Percentiles rank a stretch among this genome's conserved stretches.
These are phyloP conservation scores for Xestia xanthographa DNA, from an alignment of 2,888 invertebrate species.

Conservation along the genomic window DNA sequence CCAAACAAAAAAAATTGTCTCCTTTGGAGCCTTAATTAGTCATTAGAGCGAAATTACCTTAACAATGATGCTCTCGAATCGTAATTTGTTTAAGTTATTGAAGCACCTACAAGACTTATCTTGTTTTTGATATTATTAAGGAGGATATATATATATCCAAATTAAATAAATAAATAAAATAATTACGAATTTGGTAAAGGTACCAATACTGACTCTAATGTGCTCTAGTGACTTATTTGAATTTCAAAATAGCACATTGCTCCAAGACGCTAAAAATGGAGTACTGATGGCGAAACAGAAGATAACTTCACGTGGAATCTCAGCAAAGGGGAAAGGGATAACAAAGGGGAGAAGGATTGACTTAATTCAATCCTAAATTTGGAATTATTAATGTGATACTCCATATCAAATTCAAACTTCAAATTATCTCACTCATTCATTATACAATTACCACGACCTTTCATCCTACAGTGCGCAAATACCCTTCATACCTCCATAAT, in stretches of 20 bases:
- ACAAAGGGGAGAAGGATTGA: too few species aligned
- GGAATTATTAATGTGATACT: neutral
- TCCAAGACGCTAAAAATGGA: neutral
- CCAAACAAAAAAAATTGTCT: too few species aligned
- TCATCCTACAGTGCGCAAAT: neutral
- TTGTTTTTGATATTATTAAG: neutral
- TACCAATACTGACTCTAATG: too few species aligned
- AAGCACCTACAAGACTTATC: neutral
- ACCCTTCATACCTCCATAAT: constrained; percentile 38
- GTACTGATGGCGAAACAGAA: too few species aligned
- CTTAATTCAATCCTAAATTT: neutral
- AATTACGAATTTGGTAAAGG: too few species aligned
- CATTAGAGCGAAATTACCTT: constrained; percentile 17
- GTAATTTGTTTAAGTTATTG: constrained; percentile 2
- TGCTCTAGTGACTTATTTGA: too few species aligned
- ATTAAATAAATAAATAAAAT: too few species aligned
- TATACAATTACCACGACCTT: neutral
- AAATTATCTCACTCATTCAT: neutral
- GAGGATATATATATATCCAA: too few species aligned
- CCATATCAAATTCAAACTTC: neutral
- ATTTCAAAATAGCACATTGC: too few species aligned
- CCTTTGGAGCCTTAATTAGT: constrained; percentile 22
- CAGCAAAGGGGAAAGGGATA: too few species aligned
- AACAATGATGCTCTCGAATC: neutral
- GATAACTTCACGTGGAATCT: neutral